Conservation (phyloP, 2,113 vertebrate species). For the Puma concolor region DNA sequence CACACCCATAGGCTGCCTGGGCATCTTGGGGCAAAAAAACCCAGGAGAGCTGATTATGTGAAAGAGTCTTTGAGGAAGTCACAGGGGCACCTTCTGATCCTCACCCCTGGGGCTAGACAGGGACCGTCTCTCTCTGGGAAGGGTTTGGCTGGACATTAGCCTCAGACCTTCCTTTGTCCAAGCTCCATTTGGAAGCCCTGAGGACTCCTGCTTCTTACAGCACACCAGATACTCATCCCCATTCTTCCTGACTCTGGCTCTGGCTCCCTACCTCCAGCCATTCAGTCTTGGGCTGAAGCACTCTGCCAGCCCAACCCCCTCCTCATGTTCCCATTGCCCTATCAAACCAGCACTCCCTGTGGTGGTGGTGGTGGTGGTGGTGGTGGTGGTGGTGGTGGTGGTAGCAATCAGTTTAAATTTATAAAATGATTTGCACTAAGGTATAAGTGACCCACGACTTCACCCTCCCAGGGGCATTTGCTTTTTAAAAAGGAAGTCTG, state of each 20-base stretch:
- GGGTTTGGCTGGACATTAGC: neutral
- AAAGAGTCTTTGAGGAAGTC: neutral
- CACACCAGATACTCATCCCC: neutral
- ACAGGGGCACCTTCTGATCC: neutral
- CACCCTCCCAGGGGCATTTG: conserved; percentile 73
- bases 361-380: neutral
- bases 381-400: neutral
- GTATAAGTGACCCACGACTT: conserved; percentile 80
- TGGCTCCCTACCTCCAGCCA: neutral
- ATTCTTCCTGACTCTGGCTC: neutral
- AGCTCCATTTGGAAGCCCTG: neutral
- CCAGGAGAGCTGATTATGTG: neutral
- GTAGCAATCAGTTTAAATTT: conserved; percentile 76
- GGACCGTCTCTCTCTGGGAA: neutral
- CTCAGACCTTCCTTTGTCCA: neutral
- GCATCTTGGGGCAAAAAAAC: neutral
- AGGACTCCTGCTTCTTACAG: neutral
- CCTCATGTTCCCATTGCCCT: conserved; percentile 56
- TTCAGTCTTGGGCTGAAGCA: neutral
- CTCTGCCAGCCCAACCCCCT: conserved; percentile 27
- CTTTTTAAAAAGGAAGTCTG: conserved; percentile 78
- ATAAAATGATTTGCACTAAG: conserved; percentile 75
- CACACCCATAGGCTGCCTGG: neutral
- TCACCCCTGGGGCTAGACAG: neutral
- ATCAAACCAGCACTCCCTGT: conserved; percentile 65